Evolutionary conservation across 2,113 vertebrate species (phyloP).

Genomic region (Gallinago media): DNA sequence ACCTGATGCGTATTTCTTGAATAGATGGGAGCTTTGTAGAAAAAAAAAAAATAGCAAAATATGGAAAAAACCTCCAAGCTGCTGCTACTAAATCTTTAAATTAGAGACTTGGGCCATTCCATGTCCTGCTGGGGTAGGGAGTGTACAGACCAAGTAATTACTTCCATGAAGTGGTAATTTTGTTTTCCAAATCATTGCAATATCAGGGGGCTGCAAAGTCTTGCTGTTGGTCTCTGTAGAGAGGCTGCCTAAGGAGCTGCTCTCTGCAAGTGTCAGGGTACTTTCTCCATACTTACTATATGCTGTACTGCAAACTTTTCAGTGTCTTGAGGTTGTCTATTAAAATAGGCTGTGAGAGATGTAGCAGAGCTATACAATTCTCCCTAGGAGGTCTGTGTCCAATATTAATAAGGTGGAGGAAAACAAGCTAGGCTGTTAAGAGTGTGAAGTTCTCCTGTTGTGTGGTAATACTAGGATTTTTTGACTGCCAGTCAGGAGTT

Average conservation of each 20-base stretch:
- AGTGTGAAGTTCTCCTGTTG: slow-evolving; percentile 28
- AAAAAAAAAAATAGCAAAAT: not conserved
- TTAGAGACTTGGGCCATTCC: not conserved
- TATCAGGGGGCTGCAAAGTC: not conserved
- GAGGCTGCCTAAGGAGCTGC: not conserved
- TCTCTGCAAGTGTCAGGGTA: not conserved
- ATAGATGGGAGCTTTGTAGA: not conserved
- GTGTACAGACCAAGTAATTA: not conserved
- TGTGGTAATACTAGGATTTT: not conserved
- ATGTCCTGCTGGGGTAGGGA: not conserved
- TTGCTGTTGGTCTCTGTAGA: not conserved
- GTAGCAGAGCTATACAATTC: not conserved
- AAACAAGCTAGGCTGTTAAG: not conserved
- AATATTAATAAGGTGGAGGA: not conserved
- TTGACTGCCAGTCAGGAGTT: not conserved
- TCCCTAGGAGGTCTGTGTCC: not conserved
- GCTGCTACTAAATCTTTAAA: not conserved
- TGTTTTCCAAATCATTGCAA: not conserved
- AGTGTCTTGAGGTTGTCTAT: not conserved
- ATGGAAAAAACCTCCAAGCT: not conserved
- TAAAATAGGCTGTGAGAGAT: not conserved
- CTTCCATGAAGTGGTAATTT: not conserved
- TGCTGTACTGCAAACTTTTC: not conserved
- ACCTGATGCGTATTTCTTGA: not conserved
- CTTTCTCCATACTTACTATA: not conserved